These are phyloP conservation scores for Paracentrotus lividus DNA, from an alignment of 53 echinoderm and acorn worm species.

Conservation along the genomic window DNA sequence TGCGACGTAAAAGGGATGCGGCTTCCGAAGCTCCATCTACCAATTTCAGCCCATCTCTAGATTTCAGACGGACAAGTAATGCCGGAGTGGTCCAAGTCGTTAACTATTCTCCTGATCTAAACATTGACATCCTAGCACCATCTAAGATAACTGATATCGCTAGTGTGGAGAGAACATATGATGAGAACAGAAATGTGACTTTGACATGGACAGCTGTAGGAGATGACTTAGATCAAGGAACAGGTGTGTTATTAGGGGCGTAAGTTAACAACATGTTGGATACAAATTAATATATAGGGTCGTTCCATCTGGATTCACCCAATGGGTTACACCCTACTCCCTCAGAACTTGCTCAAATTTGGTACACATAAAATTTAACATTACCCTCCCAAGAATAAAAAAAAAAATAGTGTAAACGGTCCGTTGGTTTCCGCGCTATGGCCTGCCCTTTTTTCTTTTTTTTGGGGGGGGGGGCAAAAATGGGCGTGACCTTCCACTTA, in stretches of 20 bases:
- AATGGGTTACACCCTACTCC: too few species aligned
- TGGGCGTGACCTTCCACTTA: too few species aligned
- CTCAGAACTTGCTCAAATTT: too few species aligned
- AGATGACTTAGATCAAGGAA: conserved; percentile 25
- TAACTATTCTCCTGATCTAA: conserved; percentile 1
- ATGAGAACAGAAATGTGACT: conserved; percentile 19
- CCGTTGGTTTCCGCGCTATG: too few species aligned
- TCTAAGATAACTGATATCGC: conserved; percentile 35
- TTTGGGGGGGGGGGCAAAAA: too few species aligned
- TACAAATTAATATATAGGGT: too few species aligned
- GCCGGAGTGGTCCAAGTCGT: background rate
- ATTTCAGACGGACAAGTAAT: background rate
- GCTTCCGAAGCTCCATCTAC: background rate
- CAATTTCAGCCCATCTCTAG: background rate
- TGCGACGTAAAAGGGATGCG: background rate
- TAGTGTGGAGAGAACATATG: background rate
- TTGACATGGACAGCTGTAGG: conserved; percentile 37
- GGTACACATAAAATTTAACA: too few species aligned
- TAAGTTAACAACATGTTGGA: too few species aligned
- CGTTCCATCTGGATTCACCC: too few species aligned
- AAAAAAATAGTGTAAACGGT: too few species aligned
- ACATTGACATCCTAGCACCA: conserved; percentile 18
- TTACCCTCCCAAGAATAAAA: too few species aligned
- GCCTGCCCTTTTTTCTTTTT: too few species aligned
- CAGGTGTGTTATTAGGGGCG: background rate